Evolutionary conservation across 2,113 vertebrate species (phyloP).

Genomic region (Herpetotheres cachinnans): DNA sequence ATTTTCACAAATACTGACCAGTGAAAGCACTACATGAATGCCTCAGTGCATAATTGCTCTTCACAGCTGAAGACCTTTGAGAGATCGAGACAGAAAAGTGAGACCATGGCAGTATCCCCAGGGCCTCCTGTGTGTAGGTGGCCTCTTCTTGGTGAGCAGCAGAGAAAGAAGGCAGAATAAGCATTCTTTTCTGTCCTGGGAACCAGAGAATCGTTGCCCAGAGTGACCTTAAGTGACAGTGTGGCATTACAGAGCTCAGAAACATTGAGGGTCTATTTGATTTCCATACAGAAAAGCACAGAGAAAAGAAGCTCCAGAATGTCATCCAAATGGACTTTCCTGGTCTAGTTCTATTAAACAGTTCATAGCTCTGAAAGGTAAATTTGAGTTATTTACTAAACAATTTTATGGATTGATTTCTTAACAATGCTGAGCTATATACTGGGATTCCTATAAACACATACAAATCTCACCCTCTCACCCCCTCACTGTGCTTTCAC

Average conservation of each 20-base stretch:
- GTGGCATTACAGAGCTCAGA: neutral
- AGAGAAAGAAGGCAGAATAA: neutral
- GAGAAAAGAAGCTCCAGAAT: neutral
- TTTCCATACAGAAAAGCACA: neutral
- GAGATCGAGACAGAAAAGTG: neutral
- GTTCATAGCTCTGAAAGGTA: neutral
- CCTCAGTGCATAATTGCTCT: neutral
- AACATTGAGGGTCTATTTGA: neutral
- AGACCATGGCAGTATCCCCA: neutral
- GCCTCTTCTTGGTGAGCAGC: neutral
- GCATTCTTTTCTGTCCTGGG: rapidly evolving
- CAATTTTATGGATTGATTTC: neutral
- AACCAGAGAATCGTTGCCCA: neutral
- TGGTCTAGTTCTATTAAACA: neutral
- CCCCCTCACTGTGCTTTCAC: neutral
- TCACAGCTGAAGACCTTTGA: neutral
- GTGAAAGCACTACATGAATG: neutral
- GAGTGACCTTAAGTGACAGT: neutral
- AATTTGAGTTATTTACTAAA: neutral
- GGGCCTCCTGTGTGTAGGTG: neutral
- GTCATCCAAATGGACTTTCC: neutral
- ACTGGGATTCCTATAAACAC: neutral
- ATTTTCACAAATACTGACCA: neutral
- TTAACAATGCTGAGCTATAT: neutral
- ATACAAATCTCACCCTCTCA: neutral